A percentile compares a stretch with the other conserved stretches of the same genome.
Conservation (phyloP, 2,888 invertebrate genomes). For the Zygogramma bicolorata region DNA sequence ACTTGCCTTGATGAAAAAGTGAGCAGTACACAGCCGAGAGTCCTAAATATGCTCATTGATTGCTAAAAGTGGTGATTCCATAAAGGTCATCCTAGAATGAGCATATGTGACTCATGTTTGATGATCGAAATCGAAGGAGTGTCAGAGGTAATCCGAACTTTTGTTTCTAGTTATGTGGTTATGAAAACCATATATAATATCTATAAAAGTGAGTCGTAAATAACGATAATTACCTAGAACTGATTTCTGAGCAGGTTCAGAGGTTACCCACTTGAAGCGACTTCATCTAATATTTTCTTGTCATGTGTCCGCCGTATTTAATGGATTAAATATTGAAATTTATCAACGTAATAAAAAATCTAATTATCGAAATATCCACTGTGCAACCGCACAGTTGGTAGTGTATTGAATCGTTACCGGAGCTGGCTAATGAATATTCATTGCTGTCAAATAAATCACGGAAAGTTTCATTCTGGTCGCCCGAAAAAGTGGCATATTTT, state of each 20-base stretch:
- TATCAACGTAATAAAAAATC: background rate
- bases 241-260: background rate
- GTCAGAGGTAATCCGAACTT: too few species aligned
- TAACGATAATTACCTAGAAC: background rate
- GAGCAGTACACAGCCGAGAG: too few species aligned
- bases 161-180: too few species aligned
- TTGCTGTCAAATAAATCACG: background rate
- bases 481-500: background rate
- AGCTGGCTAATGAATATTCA: background rate
- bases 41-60: too few species aligned
- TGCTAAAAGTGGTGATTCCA: too few species aligned
- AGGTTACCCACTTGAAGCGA: background rate
- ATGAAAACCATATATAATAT: too few species aligned
- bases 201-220: background rate
- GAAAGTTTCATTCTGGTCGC: background rate
- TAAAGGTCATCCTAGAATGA: too few species aligned
- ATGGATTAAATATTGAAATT: conserved; percentile 1
- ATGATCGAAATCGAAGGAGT: too few species aligned
- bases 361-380: conserved; percentile 2
- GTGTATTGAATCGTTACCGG: background rate
- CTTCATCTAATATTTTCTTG: conserved; percentile 3
- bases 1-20: too few species aligned
- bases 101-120: too few species aligned
- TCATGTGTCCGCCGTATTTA: background rate
- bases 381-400: background rate